Percentiles rank a stretch among this genome's conserved stretches.
These are phyloP conservation scores for Acridotheres tristis DNA, from an alignment of 2,797 vertebrate species.

Conservation along the genomic window DNA sequence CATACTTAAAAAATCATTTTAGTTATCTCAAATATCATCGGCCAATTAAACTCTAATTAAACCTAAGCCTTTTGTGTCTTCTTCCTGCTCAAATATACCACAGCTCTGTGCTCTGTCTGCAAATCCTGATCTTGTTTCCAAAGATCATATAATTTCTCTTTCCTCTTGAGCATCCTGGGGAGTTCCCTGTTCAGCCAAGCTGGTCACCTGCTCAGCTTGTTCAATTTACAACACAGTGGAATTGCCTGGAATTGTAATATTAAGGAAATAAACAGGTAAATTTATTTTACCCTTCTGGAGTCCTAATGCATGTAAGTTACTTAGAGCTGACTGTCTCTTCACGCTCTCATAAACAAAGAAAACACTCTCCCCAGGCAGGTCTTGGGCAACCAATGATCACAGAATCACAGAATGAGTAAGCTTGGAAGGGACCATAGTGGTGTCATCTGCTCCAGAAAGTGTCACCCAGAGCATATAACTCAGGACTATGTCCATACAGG, in stretches of 20 bases:
- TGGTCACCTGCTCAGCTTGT: background rate
- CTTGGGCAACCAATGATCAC: background rate
- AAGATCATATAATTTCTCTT: background rate
- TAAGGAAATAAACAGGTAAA: background rate
- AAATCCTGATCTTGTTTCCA: background rate
- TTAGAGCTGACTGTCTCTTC: background rate
- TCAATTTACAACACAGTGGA: background rate
- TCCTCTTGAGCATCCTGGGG: background rate
- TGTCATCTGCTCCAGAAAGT: too few species aligned
- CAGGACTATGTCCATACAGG: background rate
- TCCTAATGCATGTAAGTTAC: background rate
- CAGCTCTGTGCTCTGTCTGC: background rate
- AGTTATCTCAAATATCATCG: background rate
- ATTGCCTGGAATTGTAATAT: background rate
- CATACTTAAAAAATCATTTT: background rate
- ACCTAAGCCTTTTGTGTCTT: background rate
- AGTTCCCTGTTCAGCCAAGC: background rate
- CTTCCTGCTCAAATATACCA: background rate
- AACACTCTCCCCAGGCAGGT: background rate
- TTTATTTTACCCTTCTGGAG: background rate
- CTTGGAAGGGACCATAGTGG: background rate
- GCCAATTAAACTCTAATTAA: background rate
- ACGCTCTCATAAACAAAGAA: background rate
- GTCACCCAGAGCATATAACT: too few species aligned
- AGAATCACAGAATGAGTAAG: background rate